Percentiles rank a stretch among this genome's conserved stretches.
Evolutionary conservation across 2,888 invertebrate species (phyloP).

Genomic region (Acleris sparsana): DNA sequence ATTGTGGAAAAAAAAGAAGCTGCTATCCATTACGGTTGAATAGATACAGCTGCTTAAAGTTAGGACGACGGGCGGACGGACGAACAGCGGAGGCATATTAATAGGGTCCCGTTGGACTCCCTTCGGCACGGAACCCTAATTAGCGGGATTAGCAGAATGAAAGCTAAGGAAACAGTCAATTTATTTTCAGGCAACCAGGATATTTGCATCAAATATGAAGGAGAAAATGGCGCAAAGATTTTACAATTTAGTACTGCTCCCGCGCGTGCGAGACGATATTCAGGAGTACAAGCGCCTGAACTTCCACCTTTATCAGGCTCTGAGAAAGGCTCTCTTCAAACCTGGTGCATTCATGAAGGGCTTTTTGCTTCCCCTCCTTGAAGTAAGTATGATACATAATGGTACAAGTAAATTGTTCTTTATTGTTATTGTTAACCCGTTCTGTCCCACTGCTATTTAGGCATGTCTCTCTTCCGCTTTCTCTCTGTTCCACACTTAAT

Average conservation of each 20-base stretch:
- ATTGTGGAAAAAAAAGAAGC: no score
- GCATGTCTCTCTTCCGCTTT: no score
- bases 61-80: no score
- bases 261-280: constrained; percentile 96
- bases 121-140: no score
- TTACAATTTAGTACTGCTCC: constrained; percentile 95
- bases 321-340: constrained; percentile 96
- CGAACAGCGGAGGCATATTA: no score
- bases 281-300: constrained; percentile 97
- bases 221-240: constrained; percentile 98
- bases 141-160: no score
- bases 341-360: constrained; percentile 99
- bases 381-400: constrained; percentile 59
- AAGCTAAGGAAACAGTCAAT: no score
- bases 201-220: constrained; percentile 98
- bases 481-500: no score
- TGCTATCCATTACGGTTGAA: no score
- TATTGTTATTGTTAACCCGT: not conserved
- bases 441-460: not conserved
- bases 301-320: constrained; percentile 97
- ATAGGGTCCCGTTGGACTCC: no score
- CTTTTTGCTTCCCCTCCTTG: constrained; percentile 87
- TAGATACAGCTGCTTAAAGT: no score
- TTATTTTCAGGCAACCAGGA: constrained; percentile 89
- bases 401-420: no score